Conservation (phyloP, 2,888 invertebrate genomes). For the Acrobasis suavella region DNA sequence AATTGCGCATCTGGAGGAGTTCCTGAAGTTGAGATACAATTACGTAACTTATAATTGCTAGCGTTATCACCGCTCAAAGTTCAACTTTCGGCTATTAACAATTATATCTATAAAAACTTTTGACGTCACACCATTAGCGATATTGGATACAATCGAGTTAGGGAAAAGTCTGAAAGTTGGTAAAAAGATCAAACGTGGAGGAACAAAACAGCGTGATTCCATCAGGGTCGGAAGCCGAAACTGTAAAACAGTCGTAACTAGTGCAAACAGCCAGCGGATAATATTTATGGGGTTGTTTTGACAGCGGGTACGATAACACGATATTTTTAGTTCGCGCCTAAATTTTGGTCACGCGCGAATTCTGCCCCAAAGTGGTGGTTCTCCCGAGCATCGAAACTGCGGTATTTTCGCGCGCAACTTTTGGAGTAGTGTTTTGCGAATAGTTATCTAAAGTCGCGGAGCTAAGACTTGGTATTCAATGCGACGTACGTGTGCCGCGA, state of each 20-base stretch:
- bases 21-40: constrained; percentile 1
- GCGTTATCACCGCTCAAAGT: constrained; percentile 3
- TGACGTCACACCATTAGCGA: constrained; percentile 22
- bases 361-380: constrained; percentile 31
- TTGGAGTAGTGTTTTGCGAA: constrained; percentile 2
- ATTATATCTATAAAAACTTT: constrained; percentile 19
- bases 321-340: constrained; percentile 50
- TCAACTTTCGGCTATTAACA: constrained; percentile 7
- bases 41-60: constrained; percentile 5
- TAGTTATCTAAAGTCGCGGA: background rate
- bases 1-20: background rate
- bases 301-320: constrained; percentile 44
- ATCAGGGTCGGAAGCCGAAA: constrained; percentile 36
- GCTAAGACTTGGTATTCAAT: background rate
- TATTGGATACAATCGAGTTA: constrained; percentile 25
- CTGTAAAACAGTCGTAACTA: constrained; percentile 49
- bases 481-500: background rate
- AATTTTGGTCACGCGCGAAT: constrained; percentile 52
- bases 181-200: constrained; percentile 23
- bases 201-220: constrained; percentile 33
- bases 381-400: constrained; percentile 18
- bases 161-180: constrained; percentile 26
- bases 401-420: constrained; percentile 8
- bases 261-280: constrained; percentile 46
- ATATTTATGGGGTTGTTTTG: constrained; percentile 67